Evolutionary conservation across 2,797 vertebrate genomes (phyloP).

Genomic region (Acropternis orthonyx): DNA sequence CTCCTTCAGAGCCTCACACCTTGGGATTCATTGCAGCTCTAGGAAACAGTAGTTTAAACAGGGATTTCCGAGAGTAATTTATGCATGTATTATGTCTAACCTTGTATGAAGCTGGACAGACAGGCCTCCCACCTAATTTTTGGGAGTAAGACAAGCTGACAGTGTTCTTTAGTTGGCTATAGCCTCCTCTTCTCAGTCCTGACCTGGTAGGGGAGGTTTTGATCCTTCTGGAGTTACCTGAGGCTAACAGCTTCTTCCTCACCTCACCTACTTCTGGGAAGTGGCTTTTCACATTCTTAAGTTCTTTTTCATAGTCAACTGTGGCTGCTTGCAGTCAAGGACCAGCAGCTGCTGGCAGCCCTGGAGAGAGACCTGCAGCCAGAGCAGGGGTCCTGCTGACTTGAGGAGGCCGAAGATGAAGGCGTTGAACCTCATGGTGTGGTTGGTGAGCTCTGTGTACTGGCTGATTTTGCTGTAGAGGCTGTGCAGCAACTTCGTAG

Average conservation of each 20-base stretch:
- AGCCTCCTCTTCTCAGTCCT: neutral
- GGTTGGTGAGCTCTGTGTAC: constrained; percentile 89
- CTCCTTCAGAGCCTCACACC: neutral
- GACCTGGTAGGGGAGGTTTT: neutral
- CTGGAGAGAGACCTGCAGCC: neutral
- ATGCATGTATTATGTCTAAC: neutral
- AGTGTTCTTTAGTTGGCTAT: neutral
- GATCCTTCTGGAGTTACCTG: neutral
- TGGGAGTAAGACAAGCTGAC: neutral
- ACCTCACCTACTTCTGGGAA: neutral
- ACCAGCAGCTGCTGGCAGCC: neutral
- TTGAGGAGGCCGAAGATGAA: constrained; percentile 97
- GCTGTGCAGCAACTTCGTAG: constrained; percentile 89
- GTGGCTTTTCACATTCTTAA: neutral
- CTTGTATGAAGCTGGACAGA: neutral
- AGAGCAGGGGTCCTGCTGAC: constrained; percentile 75
- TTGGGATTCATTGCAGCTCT: neutral
- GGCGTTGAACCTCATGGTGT: constrained; percentile 92
- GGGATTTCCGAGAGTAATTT: neutral
- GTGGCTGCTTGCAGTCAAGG: neutral
- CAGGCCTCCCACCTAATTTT: neutral
- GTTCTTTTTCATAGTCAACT: neutral
- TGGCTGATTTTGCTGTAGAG: constrained; percentile 91
- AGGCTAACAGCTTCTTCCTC: neutral
- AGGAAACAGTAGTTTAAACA: neutral